Evolutionary conservation across 2,797 vertebrate genomes (phyloP).

Genomic region (Falco berigora): DNA sequence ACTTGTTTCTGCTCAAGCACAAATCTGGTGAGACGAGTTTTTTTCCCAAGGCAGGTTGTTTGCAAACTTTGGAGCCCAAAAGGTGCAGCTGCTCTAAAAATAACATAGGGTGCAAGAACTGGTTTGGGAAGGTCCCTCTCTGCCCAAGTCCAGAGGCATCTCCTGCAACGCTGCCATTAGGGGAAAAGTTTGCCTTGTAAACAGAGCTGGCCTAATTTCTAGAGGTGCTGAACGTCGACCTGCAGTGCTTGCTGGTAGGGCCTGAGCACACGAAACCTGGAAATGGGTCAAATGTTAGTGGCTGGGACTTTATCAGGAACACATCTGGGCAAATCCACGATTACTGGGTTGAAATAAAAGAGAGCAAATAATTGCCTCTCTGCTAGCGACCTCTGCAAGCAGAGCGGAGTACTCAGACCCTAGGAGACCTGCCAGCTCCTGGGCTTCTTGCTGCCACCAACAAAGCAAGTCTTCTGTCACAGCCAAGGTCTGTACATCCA

Average conservation of each 20-base stretch:
- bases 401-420: background rate
- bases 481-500: background rate
- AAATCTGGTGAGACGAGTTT: constrained; percentile 46
- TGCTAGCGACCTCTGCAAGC: background rate
- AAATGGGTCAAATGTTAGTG: background rate
- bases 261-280: background rate
- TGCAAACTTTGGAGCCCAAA: constrained; percentile 51
- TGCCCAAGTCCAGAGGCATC: constrained; percentile 7
- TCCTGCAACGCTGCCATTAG: constrained; percentile 21
- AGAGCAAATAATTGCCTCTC: background rate
- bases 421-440: background rate
- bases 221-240: background rate
- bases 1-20: constrained; percentile 35
- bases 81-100: constrained; percentile 62
- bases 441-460: background rate
- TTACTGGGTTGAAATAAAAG: background rate
- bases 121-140: constrained; percentile 47
- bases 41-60: constrained; percentile 29
- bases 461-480: background rate
- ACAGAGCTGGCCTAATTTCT: constrained; percentile 36
- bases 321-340: background rate
- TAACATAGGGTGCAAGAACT: constrained; percentile 43
- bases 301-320: background rate
- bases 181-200: background rate
- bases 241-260: background rate